Base-by-base conservation (phyloP, 2,113 vertebrate species). In the Ivindomyrus marchei region DNA sequence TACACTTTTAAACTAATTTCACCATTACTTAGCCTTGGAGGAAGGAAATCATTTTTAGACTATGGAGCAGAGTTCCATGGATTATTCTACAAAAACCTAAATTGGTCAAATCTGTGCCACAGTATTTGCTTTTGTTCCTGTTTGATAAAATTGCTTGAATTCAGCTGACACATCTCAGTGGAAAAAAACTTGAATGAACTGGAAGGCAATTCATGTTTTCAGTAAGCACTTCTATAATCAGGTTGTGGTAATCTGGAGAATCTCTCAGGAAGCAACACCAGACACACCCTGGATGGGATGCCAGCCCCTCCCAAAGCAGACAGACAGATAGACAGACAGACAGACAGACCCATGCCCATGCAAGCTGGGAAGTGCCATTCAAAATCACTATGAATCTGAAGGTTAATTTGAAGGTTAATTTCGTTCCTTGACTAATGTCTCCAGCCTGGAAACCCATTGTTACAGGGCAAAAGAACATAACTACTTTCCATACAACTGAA, bases 361-460 rank as follows among this genome's bases (percentile, higher is more conserved):
- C 62, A 70, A 70, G 62, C 62, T 70, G 27, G 62, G 31, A 80
- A 80, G 36, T 15, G 15, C 74, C 36, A 42, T 80, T 39, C 36
- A 19, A 19, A 80, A 19, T 80, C 74, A 19, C 74, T 80, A 80
- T 80, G 31, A 80, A 80, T 80, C 36, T 80, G 31, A 80, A 80
- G 36, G 74, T 80, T 80, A 80, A 80, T 80, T 42, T 80, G 74
- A 42, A 80, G 36, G 74, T 80, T 80, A 80, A 80, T 42, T 80
- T 80, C 4, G 6, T 42, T 80, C 15, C 15, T 80, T 80, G 74
- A 80, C 74, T 80, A 17, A 80, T 80, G 74, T 80, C 31, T 80
- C 74, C 36, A 42, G 5, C 36, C 36, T 42, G 74, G 74, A 80
- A 80, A 80, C 74, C 13, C n/a, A 70, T 70, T 80, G 31, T 42